Conservation (phyloP, 2,888 invertebrate genomes). For the Habroteleia sp. region DNA sequence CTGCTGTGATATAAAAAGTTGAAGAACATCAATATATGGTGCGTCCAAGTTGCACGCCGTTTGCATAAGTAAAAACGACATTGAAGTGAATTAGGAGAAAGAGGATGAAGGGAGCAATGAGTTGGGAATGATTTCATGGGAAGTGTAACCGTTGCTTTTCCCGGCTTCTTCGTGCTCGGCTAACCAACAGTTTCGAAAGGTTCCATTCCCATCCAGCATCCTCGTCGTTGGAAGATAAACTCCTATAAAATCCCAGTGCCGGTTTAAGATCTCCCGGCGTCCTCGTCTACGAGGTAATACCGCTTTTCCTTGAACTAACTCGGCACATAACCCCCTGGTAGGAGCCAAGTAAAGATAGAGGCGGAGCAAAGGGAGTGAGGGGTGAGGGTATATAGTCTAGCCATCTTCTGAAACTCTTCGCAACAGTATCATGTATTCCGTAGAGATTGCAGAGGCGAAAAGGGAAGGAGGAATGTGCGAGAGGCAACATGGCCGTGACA, state of each 20-base stretch:
- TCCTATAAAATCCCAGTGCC: slow-evolving; percentile 75
- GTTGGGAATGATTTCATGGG: slow-evolving; percentile 32
- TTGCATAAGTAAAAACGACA: slow-evolving; percentile 40
- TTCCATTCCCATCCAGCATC: slow-evolving; percentile 69
- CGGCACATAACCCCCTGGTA: slow-evolving; percentile 64
- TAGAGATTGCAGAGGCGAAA: slow-evolving; percentile 63
- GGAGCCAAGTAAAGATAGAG: slow-evolving; percentile 38
- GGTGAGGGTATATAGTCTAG: slow-evolving; percentile 53
- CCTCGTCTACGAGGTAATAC: slow-evolving; percentile 67
- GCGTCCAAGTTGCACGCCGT: slow-evolving; percentile 11
- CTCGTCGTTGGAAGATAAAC: slow-evolving; percentile 75
- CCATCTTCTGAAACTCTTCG: slow-evolving; percentile 63
- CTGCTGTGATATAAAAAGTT: slow-evolving; percentile 10
- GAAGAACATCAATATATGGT: slow-evolving; percentile 27
- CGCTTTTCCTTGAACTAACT: slow-evolving; percentile 67
- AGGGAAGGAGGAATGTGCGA: slow-evolving; percentile 55
- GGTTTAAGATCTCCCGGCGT: slow-evolving; percentile 69
- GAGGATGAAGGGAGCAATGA: neutral
- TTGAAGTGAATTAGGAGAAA: slow-evolving; percentile 33
- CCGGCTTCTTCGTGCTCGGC: slow-evolving; percentile 53
- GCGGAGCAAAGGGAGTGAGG: slow-evolving; percentile 36
- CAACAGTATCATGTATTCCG: slow-evolving; percentile 59
- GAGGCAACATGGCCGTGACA: slow-evolving; percentile 65
- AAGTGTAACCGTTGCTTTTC: slow-evolving; percentile 46
- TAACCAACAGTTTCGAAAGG: slow-evolving; percentile 70